Conservation (phyloP, 2,113 vertebrate genomes). For the Vulpes lagopus region DNA sequence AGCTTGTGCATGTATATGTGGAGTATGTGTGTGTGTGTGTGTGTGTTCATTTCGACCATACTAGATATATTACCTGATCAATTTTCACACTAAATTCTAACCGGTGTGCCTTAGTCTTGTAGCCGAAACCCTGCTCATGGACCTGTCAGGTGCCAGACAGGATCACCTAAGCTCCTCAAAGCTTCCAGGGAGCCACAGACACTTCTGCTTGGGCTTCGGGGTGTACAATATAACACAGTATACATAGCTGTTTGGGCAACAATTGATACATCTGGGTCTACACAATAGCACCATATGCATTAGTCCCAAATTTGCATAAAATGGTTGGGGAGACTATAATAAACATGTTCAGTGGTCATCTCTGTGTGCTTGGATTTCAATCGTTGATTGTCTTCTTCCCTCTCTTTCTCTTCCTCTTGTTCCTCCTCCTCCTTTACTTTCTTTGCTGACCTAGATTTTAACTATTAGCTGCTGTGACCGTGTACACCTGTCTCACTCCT, state of each 20-base stretch:
- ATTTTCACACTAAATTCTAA: neutral
- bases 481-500: neutral
- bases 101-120: too few relatives aligned
- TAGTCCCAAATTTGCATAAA: too few relatives aligned
- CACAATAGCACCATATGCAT: too few relatives aligned
- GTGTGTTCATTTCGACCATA: neutral
- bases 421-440: neutral
- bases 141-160: neutral
- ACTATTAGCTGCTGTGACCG: neutral
- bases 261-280: too few relatives aligned
- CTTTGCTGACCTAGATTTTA: neutral
- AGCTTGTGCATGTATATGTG: neutral
- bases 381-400: neutral
- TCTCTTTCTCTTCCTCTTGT: neutral
- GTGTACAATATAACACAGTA: neutral
- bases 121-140: neutral
- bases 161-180: neutral
- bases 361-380: neutral
- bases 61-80: neutral
- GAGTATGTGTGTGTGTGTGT: too few relatives aligned
- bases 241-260: too few relatives aligned
- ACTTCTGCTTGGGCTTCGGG: neutral
- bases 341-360: neutral
- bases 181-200: neutral
- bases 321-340: neutral